Base-by-base conservation (phyloP, 2,888 invertebrate species). In the Drosophila aldrichi region DNA sequence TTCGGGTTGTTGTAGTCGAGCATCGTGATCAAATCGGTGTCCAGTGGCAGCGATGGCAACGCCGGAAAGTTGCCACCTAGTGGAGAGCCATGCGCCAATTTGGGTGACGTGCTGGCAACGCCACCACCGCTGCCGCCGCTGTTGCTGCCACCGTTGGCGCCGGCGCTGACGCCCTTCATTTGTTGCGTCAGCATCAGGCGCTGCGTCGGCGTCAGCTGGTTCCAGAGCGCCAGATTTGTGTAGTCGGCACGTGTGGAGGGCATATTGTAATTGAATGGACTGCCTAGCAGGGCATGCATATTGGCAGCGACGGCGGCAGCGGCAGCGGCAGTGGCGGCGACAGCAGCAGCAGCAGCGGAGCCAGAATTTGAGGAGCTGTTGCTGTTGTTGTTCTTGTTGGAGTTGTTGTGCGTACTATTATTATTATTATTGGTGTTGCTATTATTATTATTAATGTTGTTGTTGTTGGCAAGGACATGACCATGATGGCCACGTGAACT, bases 151-250 rank as follows among this genome's bases (percentile, higher is more conserved):
- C 18, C 7, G 49, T 14, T 34, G 40, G 69, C 67, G n/a, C 29
- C 18, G 10, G 12, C 3, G 49, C 18, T 34, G 40, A 70, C 67
- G 22, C 82, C 82, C 54, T 91, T 91, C 32, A 91, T 81, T 71
- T 91, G 91, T 52, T 91, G 91, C 3, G 91, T 91, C 32, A 91
- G 77, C 5, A 91, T 69, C 46, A 91, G 70, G 46, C 91, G 81
- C 62, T 91, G 91, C 7, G 87, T 76, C 43, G 82, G 91, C 29
- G 85, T 90, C 74, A 92, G 70, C 64, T 91, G 92, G 83, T 92
- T 92, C 92, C 92, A 92, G 38, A 92, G 74, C 1, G 92, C 91
- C 48, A 92, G 68, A 72, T 92, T 92, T 10, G 91, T 89, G 25
- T 91, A 92, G 63, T 92, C 92, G 20, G 82, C 74, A 1, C 80